phyloP scores from a whole-genome alignment of 1,140 invertebrate genomes.

The Musca vetustissima region DNA sequence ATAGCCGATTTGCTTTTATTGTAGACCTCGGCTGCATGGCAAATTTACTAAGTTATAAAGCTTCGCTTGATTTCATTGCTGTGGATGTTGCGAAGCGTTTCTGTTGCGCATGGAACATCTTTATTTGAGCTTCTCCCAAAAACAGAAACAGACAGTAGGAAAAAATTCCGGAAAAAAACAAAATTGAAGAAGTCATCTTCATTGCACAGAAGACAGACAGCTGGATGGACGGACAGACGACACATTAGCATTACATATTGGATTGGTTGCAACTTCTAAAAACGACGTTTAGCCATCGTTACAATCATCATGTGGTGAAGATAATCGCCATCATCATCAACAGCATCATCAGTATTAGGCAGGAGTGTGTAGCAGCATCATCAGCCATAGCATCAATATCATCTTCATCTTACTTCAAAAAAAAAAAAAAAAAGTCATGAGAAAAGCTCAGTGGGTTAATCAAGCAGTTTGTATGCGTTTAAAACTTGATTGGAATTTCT shows the following conservation, averaged over 20 bases:
- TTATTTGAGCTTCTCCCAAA: neutral
- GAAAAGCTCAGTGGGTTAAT: constrained; percentile 22
- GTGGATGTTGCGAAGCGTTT: too few species aligned
- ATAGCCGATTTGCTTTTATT: neutral
- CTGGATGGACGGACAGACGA: too few species aligned
- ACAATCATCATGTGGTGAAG: too few species aligned
- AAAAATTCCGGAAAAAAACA: neutral
- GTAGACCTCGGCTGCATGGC: neutral
- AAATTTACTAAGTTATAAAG: constrained; percentile 14
- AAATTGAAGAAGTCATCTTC: neutral
- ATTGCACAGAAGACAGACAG: neutral
- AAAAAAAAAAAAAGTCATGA: neutral
- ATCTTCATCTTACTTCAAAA: too few species aligned
- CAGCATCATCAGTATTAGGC: too few species aligned
- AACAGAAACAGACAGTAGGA: neutral
- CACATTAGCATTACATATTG: constrained; percentile 20
- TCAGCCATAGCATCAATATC: too few species aligned
- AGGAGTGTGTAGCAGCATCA: too few species aligned
- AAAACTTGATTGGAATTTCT: neutral
- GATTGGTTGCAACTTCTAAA: neutral
- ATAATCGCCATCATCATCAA: too few species aligned
- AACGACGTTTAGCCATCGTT: too few species aligned
- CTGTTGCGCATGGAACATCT: constrained; percentile 6
- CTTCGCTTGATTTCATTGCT: neutral
- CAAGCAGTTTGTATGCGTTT: constrained; percentile 20